phyloP scores from a whole-genome alignment of 2,888 invertebrate species.

The Lypha dubia region DNA sequence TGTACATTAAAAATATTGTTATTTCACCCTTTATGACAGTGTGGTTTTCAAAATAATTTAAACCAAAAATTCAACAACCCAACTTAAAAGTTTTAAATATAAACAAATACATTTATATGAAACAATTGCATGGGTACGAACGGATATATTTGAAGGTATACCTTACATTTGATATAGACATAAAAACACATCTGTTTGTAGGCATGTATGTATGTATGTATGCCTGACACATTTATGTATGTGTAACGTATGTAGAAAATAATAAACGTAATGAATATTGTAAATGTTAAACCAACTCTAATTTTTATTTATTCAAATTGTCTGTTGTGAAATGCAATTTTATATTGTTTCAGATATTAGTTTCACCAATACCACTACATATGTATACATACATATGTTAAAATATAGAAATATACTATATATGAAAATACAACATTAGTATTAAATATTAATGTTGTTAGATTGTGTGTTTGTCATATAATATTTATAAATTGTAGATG shows the following conservation, averaged over 20 bases:
- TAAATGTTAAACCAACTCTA: constrained; percentile 56
- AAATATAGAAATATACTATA: constrained; percentile 79
- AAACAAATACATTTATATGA: not conserved
- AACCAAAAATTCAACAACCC: constrained; percentile 53
- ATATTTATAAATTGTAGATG: not conserved
- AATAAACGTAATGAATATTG: constrained; percentile 55
- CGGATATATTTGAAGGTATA: constrained; percentile 9
- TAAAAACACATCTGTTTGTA: not conserved
- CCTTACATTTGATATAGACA: not conserved
- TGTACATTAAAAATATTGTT: constrained; percentile 56
- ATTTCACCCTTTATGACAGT: constrained; percentile 67
- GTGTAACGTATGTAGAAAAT: constrained; percentile 41
- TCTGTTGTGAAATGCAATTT: constrained; percentile 7
- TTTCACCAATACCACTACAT: constrained; percentile 3
- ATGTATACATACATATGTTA: constrained; percentile 76
- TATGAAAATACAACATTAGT: constrained; percentile 67
- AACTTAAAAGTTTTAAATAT: constrained; percentile 36
- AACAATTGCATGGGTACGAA: constrained; percentile 24
- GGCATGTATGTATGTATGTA: not conserved
- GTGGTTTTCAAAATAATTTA: constrained; percentile 62
- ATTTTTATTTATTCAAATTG: constrained; percentile 31
- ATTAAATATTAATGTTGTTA: constrained; percentile 38
- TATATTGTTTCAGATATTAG: constrained; percentile 13
- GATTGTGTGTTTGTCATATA: constrained; percentile 4
- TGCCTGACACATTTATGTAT: constrained; percentile 4